A percentile compares a stretch with the other conserved stretches of the same genome.
Evolutionary conservation across 2,888 invertebrate species (phyloP).

Genomic region (Megastigmus dorsalis): DNA sequence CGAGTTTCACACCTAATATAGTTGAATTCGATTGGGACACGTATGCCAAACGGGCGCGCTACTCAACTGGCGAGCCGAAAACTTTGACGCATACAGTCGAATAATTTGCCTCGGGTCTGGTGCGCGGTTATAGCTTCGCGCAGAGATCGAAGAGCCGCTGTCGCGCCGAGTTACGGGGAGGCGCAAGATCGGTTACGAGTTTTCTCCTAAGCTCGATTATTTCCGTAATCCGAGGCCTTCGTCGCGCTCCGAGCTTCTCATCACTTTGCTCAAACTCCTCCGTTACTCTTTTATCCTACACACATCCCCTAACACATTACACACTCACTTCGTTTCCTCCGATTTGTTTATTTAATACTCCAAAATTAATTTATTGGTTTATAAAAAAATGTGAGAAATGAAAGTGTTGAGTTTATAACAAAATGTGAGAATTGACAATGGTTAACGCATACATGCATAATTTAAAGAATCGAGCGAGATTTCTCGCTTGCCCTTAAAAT

Average conservation of each 20-base stretch:
- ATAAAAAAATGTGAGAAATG: no score
- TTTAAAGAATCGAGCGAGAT: no score
- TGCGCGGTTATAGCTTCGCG: no score
- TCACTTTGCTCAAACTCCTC: not conserved
- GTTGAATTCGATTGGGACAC: conserved; percentile 7
- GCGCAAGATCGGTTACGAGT: conserved; percentile 28
- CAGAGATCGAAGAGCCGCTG: not conserved
- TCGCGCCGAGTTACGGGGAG: not conserved
- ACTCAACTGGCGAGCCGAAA: not conserved
- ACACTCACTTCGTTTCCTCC: no score
- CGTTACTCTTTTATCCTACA: not conserved
- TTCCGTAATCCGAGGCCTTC: conserved; percentile 24
- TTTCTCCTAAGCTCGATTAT: conserved; percentile 28
- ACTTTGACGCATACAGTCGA: no score
- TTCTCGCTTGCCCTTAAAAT: no score
- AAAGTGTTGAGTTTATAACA: no score
- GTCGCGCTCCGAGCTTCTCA: not conserved
- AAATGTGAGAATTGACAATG: no score
- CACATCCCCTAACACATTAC: no score
- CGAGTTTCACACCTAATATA: conserved; percentile 8
- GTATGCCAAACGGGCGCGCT: not conserved
- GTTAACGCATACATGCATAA: no score
- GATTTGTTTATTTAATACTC: no score
- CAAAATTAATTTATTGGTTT: no score
- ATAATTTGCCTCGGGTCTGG: not conserved